A percentile compares a stretch with the other conserved stretches of the same genome.
These are phyloP conservation scores for Gryon sp. DNA, from an alignment of 1,140 invertebrate genomes.

Conservation along the genomic window DNA sequence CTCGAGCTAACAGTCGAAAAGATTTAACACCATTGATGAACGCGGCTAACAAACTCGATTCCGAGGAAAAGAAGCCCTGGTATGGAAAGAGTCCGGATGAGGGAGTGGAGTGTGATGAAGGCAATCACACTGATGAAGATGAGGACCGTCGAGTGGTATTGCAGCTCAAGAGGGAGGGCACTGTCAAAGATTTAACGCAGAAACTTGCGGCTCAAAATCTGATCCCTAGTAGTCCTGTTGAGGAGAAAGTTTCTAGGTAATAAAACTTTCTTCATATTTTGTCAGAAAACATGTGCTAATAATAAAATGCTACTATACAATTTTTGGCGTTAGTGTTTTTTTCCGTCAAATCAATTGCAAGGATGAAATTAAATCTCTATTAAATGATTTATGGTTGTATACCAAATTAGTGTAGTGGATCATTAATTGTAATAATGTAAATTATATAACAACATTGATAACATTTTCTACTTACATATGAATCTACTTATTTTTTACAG, in stretches of 20 bases:
- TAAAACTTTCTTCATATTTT: constrained; percentile 53
- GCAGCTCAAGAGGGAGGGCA: constrained; percentile 86
- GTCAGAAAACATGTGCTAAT: constrained; percentile 41
- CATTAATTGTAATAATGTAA: no score
- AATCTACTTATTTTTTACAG: constrained; percentile 68
- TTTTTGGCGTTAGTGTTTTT: constrained; percentile 31
- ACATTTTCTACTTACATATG: no score
- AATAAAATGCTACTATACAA: constrained; percentile 37
- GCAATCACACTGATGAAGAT: constrained; percentile 79
- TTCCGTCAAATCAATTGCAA: constrained; percentile 35
- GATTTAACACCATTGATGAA: constrained; percentile 81
- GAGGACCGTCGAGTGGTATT: constrained; percentile 83
- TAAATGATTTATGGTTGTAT: constrained; percentile 33
- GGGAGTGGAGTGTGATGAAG: constrained; percentile 78
- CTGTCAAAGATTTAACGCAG: constrained; percentile 92
- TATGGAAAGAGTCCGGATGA: constrained; percentile 78
- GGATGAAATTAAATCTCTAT: constrained; percentile 40
- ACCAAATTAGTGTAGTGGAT: not conserved
- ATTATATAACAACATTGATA: no score
- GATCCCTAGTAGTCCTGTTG: constrained; percentile 81
- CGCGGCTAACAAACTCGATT: constrained; percentile 81
- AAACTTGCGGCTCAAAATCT: constrained; percentile 86
- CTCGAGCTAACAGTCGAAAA: constrained; percentile 79
- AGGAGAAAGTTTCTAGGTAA: constrained; percentile 80
- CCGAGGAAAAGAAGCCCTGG: constrained; percentile 85